These are phyloP conservation scores for Leucosticte australis DNA, from an alignment of 2,113 vertebrate genomes.

Conservation along the genomic window DNA sequence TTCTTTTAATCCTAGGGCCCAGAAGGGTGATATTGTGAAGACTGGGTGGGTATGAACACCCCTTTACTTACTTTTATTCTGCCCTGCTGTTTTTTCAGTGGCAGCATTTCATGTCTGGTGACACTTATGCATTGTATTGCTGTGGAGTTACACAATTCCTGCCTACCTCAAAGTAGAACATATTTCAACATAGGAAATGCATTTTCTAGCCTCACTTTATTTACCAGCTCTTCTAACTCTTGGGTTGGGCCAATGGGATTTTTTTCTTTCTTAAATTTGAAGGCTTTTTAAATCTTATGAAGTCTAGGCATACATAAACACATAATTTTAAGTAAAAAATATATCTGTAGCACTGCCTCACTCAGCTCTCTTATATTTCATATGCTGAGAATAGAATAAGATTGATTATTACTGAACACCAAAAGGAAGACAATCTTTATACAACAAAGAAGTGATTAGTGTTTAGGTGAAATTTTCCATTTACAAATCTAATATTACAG, in stretches of 20 bases:
- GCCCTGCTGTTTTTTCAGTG: not conserved
- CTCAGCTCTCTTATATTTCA: not conserved
- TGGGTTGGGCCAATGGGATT: not conserved
- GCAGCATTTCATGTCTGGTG: not conserved
- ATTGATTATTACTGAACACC: not conserved
- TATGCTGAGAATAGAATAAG: not conserved
- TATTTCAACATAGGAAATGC: not conserved
- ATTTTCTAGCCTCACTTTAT: not conserved
- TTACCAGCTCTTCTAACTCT: not conserved
- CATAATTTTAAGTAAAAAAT: not conserved
- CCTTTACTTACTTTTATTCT: not conserved
- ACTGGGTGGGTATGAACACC: not conserved
- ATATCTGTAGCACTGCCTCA: not conserved
- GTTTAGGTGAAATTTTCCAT: not conserved
- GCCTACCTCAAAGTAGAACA: not conserved
- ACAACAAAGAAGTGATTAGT: not conserved
- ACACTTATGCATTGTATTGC: not conserved
- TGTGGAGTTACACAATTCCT: not conserved
- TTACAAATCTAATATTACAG: not conserved
- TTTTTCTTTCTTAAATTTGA: not conserved
- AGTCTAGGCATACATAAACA: not conserved
- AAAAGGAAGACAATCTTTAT: not conserved
- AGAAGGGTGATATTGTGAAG: not conserved
- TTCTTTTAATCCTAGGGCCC: not conserved
- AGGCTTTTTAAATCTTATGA: not conserved